Percentiles rank a stretch among this genome's conserved stretches.
phyloP scores from a whole-genome alignment of 2,797 vertebrate species.

The Lagodon rhomboides region DNA sequence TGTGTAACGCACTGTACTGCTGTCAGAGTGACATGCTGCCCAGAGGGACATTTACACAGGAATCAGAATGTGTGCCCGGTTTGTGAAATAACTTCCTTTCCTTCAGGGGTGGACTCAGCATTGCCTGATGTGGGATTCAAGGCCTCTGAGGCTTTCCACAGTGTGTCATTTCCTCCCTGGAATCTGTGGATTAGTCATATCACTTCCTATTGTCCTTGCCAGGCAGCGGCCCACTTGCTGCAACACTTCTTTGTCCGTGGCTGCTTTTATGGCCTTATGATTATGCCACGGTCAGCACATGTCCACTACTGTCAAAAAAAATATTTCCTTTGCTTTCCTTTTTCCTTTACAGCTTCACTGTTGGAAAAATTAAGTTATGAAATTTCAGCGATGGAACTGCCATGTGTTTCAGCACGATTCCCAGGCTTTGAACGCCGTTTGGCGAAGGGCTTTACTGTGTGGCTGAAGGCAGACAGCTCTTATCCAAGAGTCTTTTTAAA shows the following conservation, averaged over 20 bases:
- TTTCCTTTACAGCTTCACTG: slow-evolving; percentile 42
- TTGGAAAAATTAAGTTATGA: slow-evolving; percentile 52
- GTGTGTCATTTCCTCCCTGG: slow-evolving; percentile 82
- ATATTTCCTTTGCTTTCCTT: slow-evolving; percentile 45
- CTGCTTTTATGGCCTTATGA: slow-evolving; percentile 48
- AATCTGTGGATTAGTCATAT: slow-evolving; percentile 80
- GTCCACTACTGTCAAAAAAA: slow-evolving; percentile 55
- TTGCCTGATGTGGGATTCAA: slow-evolving; percentile 73
- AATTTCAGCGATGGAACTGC: slow-evolving; percentile 45
- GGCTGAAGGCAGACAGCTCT: slow-evolving; percentile 45
- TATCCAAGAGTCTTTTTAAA: slow-evolving; percentile 50
- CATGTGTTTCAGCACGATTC: slow-evolving; percentile 50
- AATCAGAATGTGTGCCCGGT: slow-evolving; percentile 53
- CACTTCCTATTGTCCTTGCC: slow-evolving; percentile 81
- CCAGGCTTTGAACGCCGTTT: slow-evolving; percentile 59
- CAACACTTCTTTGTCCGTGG: slow-evolving; percentile 57
- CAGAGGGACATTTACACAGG: slow-evolving; percentile 46
- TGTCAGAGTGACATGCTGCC: slow-evolving; percentile 36
- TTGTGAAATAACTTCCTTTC: slow-evolving; percentile 64
- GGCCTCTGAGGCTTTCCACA: slow-evolving; percentile 77
- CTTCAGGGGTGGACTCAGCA: slow-evolving; percentile 57
- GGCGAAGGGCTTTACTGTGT: slow-evolving; percentile 43
- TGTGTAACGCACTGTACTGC: slow-evolving; percentile 22
- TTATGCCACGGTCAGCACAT: slow-evolving; percentile 61
- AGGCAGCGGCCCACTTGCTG: slow-evolving; percentile 67